These are phyloP conservation scores for Theodoxus fluviatilis DNA, from an alignment of 2,888 invertebrate species.

Conservation along the genomic window DNA sequence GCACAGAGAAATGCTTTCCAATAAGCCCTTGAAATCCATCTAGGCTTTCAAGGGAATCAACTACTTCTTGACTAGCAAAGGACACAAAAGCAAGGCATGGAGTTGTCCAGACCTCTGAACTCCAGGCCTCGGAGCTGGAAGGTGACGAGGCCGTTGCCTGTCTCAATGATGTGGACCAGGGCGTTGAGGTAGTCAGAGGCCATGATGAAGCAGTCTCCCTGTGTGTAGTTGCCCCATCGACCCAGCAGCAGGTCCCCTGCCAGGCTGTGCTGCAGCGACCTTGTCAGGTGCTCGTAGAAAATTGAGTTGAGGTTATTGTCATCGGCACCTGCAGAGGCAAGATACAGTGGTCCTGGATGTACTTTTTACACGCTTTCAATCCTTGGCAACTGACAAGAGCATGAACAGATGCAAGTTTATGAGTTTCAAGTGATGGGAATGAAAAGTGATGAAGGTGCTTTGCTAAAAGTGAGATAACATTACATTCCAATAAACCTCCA, in stretches of 20 bases:
- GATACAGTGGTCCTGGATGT: too few relatives aligned
- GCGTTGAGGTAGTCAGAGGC: conserved; percentile 99
- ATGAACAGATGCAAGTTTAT: too few relatives aligned
- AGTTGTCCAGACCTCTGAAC: conserved; percentile 75
- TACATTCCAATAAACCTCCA: too few relatives aligned
- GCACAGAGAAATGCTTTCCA: too few relatives aligned
- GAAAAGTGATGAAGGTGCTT: too few relatives aligned
- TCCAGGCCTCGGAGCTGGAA: conserved; percentile 97
- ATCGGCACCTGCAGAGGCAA: conserved; percentile 72
- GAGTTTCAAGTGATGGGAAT: too few relatives aligned
- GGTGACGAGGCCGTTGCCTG: conserved; percentile 97
- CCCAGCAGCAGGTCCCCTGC: conserved; percentile 70
- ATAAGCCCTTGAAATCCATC: background rate
- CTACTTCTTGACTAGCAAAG: too few relatives aligned
- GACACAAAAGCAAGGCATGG: conserved; percentile 12
- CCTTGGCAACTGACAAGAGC: too few relatives aligned
- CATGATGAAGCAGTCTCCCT: conserved; percentile 97
- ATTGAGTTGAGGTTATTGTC: conserved; percentile 99
- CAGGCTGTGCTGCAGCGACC: conserved; percentile 92
- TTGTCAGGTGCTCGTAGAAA: conserved; percentile 97
- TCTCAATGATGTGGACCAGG: conserved; percentile 94
- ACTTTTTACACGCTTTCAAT: too few relatives aligned
- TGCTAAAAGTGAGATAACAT: too few relatives aligned
- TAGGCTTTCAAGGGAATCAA: background rate
- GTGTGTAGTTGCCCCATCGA: conserved; percentile 94